Evolutionary conservation across 2,797 vertebrate species (phyloP).

Genomic region (Chelon labrosus): DNA sequence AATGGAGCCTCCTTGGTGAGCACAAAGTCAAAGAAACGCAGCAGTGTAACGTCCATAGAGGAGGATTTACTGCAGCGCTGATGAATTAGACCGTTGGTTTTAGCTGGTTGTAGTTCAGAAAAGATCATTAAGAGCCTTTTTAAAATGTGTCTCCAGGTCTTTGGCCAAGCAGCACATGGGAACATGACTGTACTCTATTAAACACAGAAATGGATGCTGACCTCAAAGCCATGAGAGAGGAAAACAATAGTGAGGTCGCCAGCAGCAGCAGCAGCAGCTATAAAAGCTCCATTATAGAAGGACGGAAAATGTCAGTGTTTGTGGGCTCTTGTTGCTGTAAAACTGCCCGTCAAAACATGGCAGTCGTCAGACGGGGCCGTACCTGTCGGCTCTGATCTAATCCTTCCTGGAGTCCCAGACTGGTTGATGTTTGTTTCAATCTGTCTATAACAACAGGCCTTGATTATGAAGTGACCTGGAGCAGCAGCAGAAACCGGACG

Average conservation of each 20-base stretch:
- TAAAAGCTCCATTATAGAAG: slow-evolving; percentile 18
- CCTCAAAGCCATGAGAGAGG: neutral
- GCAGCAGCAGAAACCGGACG: too few relatives aligned
- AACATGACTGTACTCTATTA: neutral
- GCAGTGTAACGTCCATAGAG: too few relatives aligned
- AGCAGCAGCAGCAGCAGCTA: slow-evolving; percentile 6
- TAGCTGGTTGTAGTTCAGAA: neutral
- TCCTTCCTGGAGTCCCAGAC: neutral
- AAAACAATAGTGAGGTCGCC: neutral
- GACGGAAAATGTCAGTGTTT: slow-evolving; percentile 9
- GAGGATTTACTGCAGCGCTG: neutral
- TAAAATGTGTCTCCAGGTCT: neutral
- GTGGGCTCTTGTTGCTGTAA: slow-evolving; percentile 11
- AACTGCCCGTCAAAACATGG: slow-evolving; percentile 6
- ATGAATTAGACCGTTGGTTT: neutral
- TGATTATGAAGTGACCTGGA: too few relatives aligned
- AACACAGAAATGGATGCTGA: neutral
- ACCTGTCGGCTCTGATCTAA: neutral
- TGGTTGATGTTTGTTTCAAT: too few relatives aligned
- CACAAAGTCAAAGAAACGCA: too few relatives aligned
- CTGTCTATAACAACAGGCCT: too few relatives aligned
- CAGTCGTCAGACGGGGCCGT: neutral
- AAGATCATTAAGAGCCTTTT: neutral
- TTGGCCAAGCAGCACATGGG: neutral
- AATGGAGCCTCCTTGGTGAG: too few relatives aligned